phyloP scores from a whole-genome alignment of 2,888 invertebrate species.

The Cordilura impudica region DNA sequence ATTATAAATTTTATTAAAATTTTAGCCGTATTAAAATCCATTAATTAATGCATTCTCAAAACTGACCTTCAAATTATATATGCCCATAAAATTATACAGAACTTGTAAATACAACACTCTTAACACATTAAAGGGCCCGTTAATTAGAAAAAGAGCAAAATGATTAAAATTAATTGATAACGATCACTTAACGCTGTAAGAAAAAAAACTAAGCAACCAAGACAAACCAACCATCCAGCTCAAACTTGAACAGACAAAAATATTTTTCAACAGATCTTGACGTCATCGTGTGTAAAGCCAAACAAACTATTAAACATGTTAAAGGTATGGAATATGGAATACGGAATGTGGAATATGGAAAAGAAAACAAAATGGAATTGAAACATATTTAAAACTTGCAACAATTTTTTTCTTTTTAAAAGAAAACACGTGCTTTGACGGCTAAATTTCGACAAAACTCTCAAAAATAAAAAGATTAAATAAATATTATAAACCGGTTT shows the following conservation, averaged over 20 bases:
- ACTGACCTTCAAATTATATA: conserved; percentile 31
- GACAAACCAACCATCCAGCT: not conserved
- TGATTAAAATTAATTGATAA: conserved; percentile 32
- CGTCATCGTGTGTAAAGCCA: not conserved
- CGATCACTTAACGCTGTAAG: conserved; percentile 12
- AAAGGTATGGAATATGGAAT: not conserved
- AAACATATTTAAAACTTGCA: not conserved
- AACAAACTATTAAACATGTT: not conserved
- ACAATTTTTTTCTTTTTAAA: not conserved
- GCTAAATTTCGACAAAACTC: not conserved
- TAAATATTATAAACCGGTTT: conserved; percentile 56
- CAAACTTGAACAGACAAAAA: not conserved
- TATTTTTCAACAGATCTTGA: not conserved
- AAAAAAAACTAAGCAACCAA: not conserved
- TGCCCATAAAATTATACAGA: not conserved
- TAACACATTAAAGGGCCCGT: conserved; percentile 23
- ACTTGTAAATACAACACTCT: conserved; percentile 7
- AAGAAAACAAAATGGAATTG: not conserved
- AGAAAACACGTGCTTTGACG: not conserved
- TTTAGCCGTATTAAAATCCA: not conserved
- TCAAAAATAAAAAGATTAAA: not conserved
- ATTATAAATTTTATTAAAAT: no score
- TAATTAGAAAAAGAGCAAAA: conserved; percentile 23
- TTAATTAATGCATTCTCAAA: not conserved
- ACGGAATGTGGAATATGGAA: not conserved